phyloP scores from a whole-genome alignment of 2,888 invertebrate genomes.

The Callyntrura guangdongensis region DNA sequence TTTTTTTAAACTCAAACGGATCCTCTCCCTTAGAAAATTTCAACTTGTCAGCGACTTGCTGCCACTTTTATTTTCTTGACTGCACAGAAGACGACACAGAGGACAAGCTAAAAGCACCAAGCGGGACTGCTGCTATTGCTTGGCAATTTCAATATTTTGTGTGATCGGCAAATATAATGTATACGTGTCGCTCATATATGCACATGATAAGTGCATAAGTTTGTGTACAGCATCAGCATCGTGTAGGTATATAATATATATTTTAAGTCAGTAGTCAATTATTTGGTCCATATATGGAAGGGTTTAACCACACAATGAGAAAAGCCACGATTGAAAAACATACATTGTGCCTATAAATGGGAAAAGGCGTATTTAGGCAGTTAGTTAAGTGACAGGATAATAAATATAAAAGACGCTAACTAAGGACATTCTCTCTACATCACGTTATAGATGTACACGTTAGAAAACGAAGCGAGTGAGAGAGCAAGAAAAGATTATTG shows the following conservation, averaged over 20 bases:
- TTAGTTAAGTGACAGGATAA: constrained; percentile 66
- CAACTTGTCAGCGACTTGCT: neutral
- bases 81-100: neutral
- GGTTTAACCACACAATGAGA: constrained; percentile 59
- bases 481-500: constrained; percentile 31
- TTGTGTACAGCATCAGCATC: too few relatives aligned
- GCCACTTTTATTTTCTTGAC: neutral
- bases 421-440: constrained; percentile 6
- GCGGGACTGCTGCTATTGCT: neutral
- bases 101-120: neutral
- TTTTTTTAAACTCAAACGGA: neutral
- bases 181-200: neutral
- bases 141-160: constrained; percentile 44
- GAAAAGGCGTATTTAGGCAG: constrained; percentile 54
- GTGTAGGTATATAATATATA: too few relatives aligned
- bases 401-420: constrained; percentile 41
- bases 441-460: neutral
- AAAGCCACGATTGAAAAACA: constrained; percentile 58
- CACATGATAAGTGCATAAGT: neutral
- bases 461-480: neutral
- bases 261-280: constrained; percentile 65
- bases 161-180: too few relatives aligned
- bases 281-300: constrained; percentile 69
- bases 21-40: neutral
- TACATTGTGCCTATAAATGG: constrained; percentile 61